Evolutionary conservation across 2,113 vertebrate species (phyloP).

Genomic region (Coryphaenoides rupestris): DNA sequence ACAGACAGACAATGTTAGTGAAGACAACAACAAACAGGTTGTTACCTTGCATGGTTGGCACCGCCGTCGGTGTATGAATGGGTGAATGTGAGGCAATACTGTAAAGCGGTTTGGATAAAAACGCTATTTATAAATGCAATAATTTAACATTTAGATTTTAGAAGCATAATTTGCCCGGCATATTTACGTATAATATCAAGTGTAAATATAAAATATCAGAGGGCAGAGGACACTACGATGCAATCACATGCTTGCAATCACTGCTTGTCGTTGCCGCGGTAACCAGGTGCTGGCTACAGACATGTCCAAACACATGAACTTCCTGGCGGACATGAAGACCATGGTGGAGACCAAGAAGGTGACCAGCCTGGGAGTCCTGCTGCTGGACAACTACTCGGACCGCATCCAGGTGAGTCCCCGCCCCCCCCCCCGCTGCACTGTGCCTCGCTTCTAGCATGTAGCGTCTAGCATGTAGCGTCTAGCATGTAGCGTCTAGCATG

Average conservation of each 20-base stretch:
- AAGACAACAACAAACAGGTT: too few relatives aligned
- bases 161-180: too few relatives aligned
- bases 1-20: not conserved
- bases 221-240: too few relatives aligned
- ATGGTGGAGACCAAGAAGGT: constrained; percentile 98
- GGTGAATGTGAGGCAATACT: too few relatives aligned
- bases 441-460: not conserved
- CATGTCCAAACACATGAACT: constrained; percentile 96
- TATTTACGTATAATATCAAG: too few relatives aligned
- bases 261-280: not conserved
- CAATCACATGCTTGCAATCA: too few relatives aligned
- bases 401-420: constrained; percentile 83
- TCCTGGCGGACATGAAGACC: constrained; percentile 89
- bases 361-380: constrained; percentile 85
- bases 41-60: too few relatives aligned
- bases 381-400: constrained; percentile 92
- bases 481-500: not conserved
- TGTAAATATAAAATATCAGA: too few relatives aligned
- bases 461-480: not conserved
- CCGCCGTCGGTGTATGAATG: too few relatives aligned
- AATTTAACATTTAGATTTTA: too few relatives aligned
- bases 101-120: too few relatives aligned
- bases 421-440: not conserved
- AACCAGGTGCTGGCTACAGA: constrained; percentile 88
- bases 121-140: too few relatives aligned